Base-by-base conservation (phyloP, 2,888 invertebrate species). In the Synergus japonicus region DNA sequence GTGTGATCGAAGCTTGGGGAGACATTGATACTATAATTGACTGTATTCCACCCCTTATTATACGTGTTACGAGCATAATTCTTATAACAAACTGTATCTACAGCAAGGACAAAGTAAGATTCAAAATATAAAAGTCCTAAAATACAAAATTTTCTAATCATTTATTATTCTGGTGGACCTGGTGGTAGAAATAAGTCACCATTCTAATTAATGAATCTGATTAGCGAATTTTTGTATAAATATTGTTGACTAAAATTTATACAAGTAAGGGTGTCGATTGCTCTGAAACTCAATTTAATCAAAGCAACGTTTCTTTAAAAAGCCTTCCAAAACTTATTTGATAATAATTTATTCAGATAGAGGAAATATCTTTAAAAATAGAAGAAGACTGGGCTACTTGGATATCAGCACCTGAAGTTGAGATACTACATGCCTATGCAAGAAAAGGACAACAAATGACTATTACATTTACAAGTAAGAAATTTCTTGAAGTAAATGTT, bases 91-190 rank as follows among this genome's bases (percentile, higher is more conserved):
- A 22, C 18, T n/a, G 1, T 18, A 67, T 44, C 44, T 44, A 44
- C 41, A 67, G 44, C 10, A 43, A 18, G 18, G 66, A 67, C 15
- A 44, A 41, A 67, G 66, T 67, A 44, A 67, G 43, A 67, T 43
- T 44, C 1, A 5, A 18, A 44, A n/a, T 2, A 65, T 2, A n/a
- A 44, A 65, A 65, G 2, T 63, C 18, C 18, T 7, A 7, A 3
- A 29, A 29, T 29, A 3, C 29, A 29, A 29, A 29, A 29, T 29
- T 29, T 29, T 3, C 29, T 29, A 29, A 29, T 29, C 29, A 29
- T 29, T 29, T 29, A 29, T 29, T 22, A 22, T 22, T 22, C 22
- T 22, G 22, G 22, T 22, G 22, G 22, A 29, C 37, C 4, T 5
- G 4, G 37, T 5, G 37, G 37, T 41, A 0, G 4, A 37, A 37